Evolutionary conservation across 2,797 vertebrate species (phyloP).

Genomic region (Rhinella marina): DNA sequence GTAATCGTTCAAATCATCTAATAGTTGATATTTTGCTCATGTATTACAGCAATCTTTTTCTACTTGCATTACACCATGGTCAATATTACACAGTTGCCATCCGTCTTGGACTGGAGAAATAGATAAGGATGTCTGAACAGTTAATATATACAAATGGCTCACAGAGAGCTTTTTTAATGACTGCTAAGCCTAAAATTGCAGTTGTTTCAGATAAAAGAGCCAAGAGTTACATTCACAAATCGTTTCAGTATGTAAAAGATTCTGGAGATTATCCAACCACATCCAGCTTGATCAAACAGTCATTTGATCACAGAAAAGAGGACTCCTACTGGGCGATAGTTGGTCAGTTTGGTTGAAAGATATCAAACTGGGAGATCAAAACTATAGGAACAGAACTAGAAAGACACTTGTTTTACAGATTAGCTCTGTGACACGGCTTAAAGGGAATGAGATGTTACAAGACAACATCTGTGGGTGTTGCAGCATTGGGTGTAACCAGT

Average conservation of each 20-base stretch:
- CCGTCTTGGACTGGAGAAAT: conserved; percentile 20
- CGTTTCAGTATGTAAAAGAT: neutral
- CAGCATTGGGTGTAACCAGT: too few species aligned
- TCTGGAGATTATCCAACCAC: neutral
- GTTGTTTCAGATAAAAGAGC: conserved; percentile 28
- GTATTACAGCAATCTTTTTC: neutral
- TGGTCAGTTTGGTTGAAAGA: conserved; percentile 14
- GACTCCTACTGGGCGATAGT: conserved; percentile 1
- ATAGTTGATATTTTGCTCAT: neutral
- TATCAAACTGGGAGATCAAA: conserved; percentile 28
- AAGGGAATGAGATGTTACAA: neutral
- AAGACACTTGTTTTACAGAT: conserved; percentile 6
- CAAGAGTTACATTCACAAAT: conserved; percentile 17
- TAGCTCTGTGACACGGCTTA: neutral
- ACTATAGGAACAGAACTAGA: neutral
- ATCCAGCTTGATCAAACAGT: conserved; percentile 30
- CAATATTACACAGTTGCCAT: neutral
- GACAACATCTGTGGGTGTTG: neutral
- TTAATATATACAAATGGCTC: conserved; percentile 34
- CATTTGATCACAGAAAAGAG: conserved; percentile 17
- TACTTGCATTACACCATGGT: neutral
- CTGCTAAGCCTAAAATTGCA: conserved; percentile 26
- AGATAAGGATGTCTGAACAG: conserved; percentile 24
- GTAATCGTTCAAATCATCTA: neutral
- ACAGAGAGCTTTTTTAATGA: conserved; percentile 5